These are phyloP conservation scores for Drosophila athabasca DNA, from an alignment of 1,140 invertebrate species.

Conservation along the genomic window DNA sequence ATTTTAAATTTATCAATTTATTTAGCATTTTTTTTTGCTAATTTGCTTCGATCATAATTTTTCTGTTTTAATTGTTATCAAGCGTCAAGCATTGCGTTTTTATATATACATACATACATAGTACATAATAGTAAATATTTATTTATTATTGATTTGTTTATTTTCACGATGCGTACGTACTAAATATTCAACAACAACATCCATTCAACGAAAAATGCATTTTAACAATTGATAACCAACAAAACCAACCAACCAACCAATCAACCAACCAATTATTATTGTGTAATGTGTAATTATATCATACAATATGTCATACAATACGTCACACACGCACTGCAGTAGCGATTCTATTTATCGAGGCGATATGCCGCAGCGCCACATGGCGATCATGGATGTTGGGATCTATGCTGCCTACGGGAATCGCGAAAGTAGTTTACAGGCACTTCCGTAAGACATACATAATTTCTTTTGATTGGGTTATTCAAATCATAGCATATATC, in stretches of 20 bases:
- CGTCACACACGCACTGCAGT: conserved; percentile 54
- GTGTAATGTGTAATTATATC: conserved; percentile 12
- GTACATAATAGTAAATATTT: too few relatives aligned
- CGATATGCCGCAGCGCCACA: conserved; percentile 84
- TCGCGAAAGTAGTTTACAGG: conserved; percentile 61
- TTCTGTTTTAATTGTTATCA: too few relatives aligned
- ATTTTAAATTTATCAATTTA: not conserved
- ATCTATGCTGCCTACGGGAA: conserved; percentile 61
- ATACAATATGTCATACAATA: conserved; percentile 31
- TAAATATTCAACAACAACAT: conserved; percentile 5
- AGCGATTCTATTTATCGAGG: conserved; percentile 86
- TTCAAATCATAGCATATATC: conserved; percentile 21
- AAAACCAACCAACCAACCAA: conserved; percentile 27
- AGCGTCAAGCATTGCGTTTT: too few relatives aligned
- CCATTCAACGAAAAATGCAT: not conserved
- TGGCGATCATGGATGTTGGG: conserved; percentile 64
- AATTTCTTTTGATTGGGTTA: conserved; percentile 25
- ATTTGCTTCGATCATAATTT: too few relatives aligned
- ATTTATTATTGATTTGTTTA: conserved; percentile 2
- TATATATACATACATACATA: too few relatives aligned
- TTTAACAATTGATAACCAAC: conserved; percentile 2
- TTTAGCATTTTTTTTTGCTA: too few relatives aligned
- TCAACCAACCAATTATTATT: conserved; percentile 18
- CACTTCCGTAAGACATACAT: conserved; percentile 64
- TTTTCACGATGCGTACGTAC: conserved; percentile 35